Conservation (phyloP, 2,797 vertebrate species). For the Tenualosa ilisha region DNA sequence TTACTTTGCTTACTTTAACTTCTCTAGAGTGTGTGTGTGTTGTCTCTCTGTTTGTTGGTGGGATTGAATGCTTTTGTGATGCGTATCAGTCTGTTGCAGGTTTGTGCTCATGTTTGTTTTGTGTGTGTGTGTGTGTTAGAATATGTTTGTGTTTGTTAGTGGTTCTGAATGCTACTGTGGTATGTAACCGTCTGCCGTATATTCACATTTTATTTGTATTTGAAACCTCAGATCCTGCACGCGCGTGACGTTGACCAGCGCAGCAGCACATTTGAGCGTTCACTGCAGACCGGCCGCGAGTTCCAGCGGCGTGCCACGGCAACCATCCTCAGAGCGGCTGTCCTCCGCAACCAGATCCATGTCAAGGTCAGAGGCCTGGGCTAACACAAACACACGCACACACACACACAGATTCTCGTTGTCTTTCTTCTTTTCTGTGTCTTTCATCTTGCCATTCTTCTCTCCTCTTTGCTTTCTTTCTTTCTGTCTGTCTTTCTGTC, state of each 20-base stretch:
- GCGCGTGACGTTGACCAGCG: constrained; percentile 76
- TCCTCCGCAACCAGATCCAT: constrained; percentile 43
- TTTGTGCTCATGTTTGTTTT: neutral
- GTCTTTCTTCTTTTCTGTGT: neutral
- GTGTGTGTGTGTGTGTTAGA: neutral
- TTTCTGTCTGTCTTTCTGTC: neutral
- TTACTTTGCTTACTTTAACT: no score
- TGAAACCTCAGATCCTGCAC: constrained; percentile 44
- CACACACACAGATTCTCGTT: constrained; percentile 15
- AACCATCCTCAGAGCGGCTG: constrained; percentile 79
- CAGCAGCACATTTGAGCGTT: constrained; percentile 83
- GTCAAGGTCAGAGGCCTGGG: neutral
- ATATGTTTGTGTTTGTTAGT: neutral
- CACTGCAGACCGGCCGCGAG: constrained; percentile 80
- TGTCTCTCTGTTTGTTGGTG: constrained; percentile 1
- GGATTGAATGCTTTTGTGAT: neutral
- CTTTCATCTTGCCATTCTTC: constrained; percentile 23
- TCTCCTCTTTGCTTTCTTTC: constrained; percentile 33
- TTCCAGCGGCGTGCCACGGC: constrained; percentile 82
- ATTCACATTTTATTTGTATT: no score
- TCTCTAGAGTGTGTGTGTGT: neutral
- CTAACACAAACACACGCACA: neutral
- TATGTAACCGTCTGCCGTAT: no score
- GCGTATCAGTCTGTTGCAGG: neutral
- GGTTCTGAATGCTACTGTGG: no score